A percentile compares a stretch with the other conserved stretches of the same genome.
These are phyloP conservation scores for Aquatica leii DNA, from an alignment of 2,888 invertebrate genomes.

Conservation along the genomic window DNA sequence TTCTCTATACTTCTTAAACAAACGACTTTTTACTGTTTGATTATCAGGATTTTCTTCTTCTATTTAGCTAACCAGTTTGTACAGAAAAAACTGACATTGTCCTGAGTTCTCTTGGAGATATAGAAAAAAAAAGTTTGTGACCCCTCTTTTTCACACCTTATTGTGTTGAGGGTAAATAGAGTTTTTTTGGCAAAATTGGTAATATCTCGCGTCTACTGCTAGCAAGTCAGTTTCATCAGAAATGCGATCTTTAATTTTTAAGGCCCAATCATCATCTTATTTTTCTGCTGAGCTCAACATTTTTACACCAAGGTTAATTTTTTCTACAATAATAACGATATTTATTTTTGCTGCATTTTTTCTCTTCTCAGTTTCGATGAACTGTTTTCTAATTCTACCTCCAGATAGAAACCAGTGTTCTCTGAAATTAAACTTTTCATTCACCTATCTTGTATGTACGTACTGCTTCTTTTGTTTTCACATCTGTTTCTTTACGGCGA, in stretches of 20 bases:
- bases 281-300: constrained; percentile 18
- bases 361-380: constrained; percentile 1
- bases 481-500: neutral
- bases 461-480: neutral
- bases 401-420: constrained; percentile 19
- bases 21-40: neutral
- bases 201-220: constrained; percentile 23
- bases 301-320: neutral
- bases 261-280: constrained; percentile 19
- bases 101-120: constrained; percentile 16
- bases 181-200: constrained; percentile 10
- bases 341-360: constrained; percentile 11
- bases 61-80: constrained; percentile 24
- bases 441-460: constrained; percentile 62
- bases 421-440: constrained; percentile 65
- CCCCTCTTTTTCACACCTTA: constrained; percentile 20
- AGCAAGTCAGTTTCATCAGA: constrained; percentile 14
- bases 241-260: constrained; percentile 16
- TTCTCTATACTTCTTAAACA: constrained; percentile 9
- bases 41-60: neutral
- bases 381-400: constrained; percentile 13
- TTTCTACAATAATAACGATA: constrained; percentile 14
- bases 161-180: neutral
- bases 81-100: constrained; percentile 23
- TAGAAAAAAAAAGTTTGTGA: constrained; percentile 22